Base-by-base conservation (phyloP, 2,797 vertebrate species). In the Malurus splendens region DNA sequence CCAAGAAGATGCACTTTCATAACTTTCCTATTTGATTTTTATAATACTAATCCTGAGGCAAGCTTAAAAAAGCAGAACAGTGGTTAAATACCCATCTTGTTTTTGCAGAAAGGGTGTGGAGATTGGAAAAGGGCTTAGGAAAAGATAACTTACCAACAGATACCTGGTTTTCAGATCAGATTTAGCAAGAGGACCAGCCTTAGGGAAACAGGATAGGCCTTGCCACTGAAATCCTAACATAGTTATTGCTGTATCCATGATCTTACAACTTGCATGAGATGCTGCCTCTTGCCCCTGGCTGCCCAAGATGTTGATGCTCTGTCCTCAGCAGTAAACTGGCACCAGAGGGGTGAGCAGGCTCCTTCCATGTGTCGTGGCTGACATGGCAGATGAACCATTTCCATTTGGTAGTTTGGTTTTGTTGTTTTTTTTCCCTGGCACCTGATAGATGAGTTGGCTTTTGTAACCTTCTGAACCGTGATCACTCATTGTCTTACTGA, bases 1-100 rank as follows among this genome's bases (percentile, higher is more conserved):
- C 24, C 93, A 85, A 51, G 60, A 82, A 84, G 61, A 93, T 65
- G 47, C 39, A 61, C 68, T 90, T 90, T 83, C 44, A 60, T 86
- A 78, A 86, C 47, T 39, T 67, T 74, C 30, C 33, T 47, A 23
- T 85, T 60, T 67, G 45, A 71, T 59, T 90, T 93, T 86, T 74
- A 18, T 44, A 82, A 60, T 28, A n/a, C 17, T 60, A 74, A 82
- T 89, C 47, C 23, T 10, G 22, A 93, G 54, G 55, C 66, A 75
- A 89, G 55, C 39, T 60, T 82, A 48, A 72, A 71, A 90, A 82
- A 47, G 28, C 44, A 51, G n/a, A 85, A 54, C 36, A 47, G 68
- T 7, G 11, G 42, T 76, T 82, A 82, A 67, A 54, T 57, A 30
- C 30, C 19, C 32, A 27, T 51, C 27, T 90, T 42, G 36, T 48